Percentiles rank a stretch among this genome's conserved stretches.
Evolutionary conservation across 2,797 vertebrate species (phyloP).

Genomic region (Poeciliopsis turneri): DNA sequence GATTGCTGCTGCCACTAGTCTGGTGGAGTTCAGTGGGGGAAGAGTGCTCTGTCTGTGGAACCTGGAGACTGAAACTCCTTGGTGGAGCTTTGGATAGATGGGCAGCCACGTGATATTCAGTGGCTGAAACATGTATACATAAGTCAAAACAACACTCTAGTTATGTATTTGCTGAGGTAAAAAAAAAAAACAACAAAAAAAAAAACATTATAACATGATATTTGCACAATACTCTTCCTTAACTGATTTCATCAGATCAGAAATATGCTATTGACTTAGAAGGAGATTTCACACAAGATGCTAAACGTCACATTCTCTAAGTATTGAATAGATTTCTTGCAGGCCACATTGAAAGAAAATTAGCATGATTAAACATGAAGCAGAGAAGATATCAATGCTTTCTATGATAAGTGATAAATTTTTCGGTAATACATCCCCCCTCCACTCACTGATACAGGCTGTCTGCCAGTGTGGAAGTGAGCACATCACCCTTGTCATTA

Average conservation of each 20-base stretch:
- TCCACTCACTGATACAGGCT: constrained; percentile 14
- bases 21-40: too few species aligned
- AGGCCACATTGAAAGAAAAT: neutral
- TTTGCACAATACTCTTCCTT: neutral
- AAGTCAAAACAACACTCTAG: too few species aligned
- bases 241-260: neutral
- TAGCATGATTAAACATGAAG: neutral
- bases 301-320: neutral
- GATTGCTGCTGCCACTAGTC: too few species aligned
- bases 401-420: constrained; percentile 4
- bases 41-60: too few species aligned
- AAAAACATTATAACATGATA: too few species aligned
- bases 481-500: constrained; percentile 19
- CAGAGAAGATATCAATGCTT: neutral
- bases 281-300: neutral
- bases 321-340: neutral
- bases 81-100: too few species aligned
- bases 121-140: too few species aligned
- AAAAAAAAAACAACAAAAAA: too few species aligned
- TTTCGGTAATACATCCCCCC: neutral
- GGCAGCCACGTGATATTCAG: too few species aligned
- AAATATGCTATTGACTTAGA: neutral
- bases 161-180: too few species aligned
- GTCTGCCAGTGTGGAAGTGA: constrained; percentile 12
- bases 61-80: too few species aligned